These are phyloP conservation scores for Dicyrtoma fusca DNA, from an alignment of 2,888 invertebrate species.

Conservation along the genomic window DNA sequence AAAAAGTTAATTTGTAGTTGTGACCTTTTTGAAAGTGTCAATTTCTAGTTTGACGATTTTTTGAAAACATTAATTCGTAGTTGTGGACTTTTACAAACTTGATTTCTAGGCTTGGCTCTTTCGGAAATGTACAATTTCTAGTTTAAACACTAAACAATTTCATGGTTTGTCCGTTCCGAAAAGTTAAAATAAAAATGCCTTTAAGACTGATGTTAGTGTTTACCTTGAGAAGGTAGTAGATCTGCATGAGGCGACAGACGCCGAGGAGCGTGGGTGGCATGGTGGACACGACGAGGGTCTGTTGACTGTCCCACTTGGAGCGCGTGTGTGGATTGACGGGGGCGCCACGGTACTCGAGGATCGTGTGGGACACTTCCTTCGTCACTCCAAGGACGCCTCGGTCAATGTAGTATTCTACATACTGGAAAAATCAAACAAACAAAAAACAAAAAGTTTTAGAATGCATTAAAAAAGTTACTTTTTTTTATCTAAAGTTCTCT, in stretches of 20 bases:
- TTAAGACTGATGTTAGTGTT: too few relatives aligned
- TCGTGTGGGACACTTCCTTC: constrained; percentile 70
- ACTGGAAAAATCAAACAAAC: constrained; percentile 62
- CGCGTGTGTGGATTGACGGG: constrained; percentile 67
- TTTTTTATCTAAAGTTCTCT: too few relatives aligned
- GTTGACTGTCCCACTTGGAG: constrained; percentile 70
- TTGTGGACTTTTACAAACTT: too few relatives aligned
- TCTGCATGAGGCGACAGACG: constrained; percentile 71
- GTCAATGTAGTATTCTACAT: constrained; percentile 76
- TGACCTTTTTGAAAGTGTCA: too few relatives aligned
- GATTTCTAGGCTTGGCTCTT: too few relatives aligned
- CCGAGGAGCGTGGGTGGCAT: constrained; percentile 76
- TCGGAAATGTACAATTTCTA: not conserved
- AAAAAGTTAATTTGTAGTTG: too few relatives aligned
- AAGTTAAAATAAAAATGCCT: too few relatives aligned
- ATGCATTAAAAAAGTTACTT: too few relatives aligned
- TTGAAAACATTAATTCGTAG: too few relatives aligned
- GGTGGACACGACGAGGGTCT: constrained; percentile 70
- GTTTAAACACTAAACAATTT: not conserved
- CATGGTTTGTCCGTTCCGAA: too few relatives aligned
- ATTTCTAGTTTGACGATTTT: too few relatives aligned
- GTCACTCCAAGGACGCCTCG: constrained; percentile 73
- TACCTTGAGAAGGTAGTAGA: constrained; percentile 75
- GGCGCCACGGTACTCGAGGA: constrained; percentile 72
- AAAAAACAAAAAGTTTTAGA: too few relatives aligned